Base-by-base conservation (phyloP, 2,113 vertebrate species). In the Orthonyx spaldingii region DNA sequence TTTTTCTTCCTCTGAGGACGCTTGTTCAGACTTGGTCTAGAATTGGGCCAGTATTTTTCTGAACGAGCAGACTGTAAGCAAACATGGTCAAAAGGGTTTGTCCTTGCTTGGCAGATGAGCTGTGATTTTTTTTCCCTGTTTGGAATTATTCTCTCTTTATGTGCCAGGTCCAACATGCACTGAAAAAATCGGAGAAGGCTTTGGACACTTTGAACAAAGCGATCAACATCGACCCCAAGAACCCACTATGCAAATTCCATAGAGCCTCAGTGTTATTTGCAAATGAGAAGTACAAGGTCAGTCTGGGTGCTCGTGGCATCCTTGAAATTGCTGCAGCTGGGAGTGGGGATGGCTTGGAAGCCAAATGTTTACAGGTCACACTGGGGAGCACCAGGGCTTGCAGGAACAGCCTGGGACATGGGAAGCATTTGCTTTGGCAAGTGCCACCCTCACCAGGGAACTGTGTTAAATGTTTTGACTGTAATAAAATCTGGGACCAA, bases 191-290 rank as follows among this genome's bases (percentile, higher is more conserved):
- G 10, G 99, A 99, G 37, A 98, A 99, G 77, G 99, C 99, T 96
- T 98, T 99, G 97, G 99, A 99, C 97, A 99, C 99, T 46, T 95
- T 99, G 86, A 99, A 99, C 97, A 98, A 99, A 98, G 99, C 99
- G 6, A 99, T 99, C 82, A 98, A 98, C 79, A 99, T 99, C 32
- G 99, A 99, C 96, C 99, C 99, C 84, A 99, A 99, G 97, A 99
- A 99, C 85, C 99, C 99, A 3, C 98, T 99, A 98, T 99, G 99
- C 99, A 99, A 99, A 98, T 99, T 99, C 98, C 99, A 99, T 86
- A 98, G 99, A 98, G 99, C 99, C 49, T 99, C 99, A 28, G 99
- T 99, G 92, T 98, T 99, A 80, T 99, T 99, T 94, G 99, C 99
- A 91, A 99, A 99, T 81, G 99, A 99, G 97, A 99, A 99, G 94